Percentiles rank a stretch among this genome's conserved stretches.
Evolutionary conservation across 2,797 vertebrate species (phyloP).

Genomic region (Sciaenops ocellatus): DNA sequence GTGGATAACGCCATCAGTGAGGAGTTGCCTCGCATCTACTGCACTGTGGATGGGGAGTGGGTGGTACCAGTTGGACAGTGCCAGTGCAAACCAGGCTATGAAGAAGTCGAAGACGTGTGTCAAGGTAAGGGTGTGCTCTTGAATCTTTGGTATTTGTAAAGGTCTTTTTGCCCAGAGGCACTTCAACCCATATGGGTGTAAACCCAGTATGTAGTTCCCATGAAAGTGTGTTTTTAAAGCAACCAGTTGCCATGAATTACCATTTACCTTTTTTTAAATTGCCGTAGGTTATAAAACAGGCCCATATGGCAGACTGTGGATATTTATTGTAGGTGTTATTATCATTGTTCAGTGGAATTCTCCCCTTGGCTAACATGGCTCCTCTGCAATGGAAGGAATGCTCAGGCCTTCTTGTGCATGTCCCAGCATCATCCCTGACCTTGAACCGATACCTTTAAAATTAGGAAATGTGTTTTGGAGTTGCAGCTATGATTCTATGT

Average conservation of each 20-base stretch:
- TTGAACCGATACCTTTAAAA: conserved; percentile 62
- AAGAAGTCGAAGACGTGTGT: conserved; percentile 85
- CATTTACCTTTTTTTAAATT: conserved; percentile 45
- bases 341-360: conserved; percentile 78
- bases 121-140: conserved; percentile 84
- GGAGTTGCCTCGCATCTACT: conserved; percentile 90
- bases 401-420: conserved; percentile 67
- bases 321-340: conserved; percentile 71
- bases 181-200: conserved; percentile 13
- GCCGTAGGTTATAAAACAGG: conserved; percentile 51
- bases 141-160: conserved; percentile 24
- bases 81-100: conserved; percentile 89
- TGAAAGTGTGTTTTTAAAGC: conserved; percentile 5
- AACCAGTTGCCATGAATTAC: conserved; percentile 14
- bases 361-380: conserved; percentile 69
- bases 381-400: conserved; percentile 79
- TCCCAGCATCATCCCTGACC: conserved; percentile 76
- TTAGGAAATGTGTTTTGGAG: conserved; percentile 44
- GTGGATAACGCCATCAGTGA: conserved; percentile 88
- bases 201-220: conserved; percentile 23
- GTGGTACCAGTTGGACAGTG: conserved; percentile 93
- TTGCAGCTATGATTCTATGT: conserved; percentile 30
- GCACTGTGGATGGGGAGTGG: conserved; percentile 94
- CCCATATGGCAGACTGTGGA: conserved; percentile 21
- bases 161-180: conserved; percentile 26